Percentiles rank a stretch among this genome's conserved stretches.
phyloP scores from a whole-genome alignment of 2,113 vertebrate species.

The Brevimyrus niger region DNA sequence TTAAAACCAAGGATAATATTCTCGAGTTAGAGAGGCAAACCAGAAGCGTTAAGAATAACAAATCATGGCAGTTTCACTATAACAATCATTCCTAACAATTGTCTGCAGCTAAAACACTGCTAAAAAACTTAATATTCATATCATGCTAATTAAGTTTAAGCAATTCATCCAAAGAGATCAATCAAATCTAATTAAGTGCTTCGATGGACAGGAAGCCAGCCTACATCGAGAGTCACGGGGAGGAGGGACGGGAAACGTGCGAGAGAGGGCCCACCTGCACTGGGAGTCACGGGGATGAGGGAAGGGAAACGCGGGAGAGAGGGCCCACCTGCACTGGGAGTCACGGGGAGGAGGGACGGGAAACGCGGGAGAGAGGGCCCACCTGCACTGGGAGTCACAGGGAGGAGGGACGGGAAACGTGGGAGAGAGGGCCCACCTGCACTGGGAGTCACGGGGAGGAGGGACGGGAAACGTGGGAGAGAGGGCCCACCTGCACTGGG shows the following conservation, averaged over 20 bases:
- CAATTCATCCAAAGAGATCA: neutral
- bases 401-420: neutral
- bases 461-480: neutral
- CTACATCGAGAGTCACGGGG: neutral
- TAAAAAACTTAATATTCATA: neutral
- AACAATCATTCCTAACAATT: neutral
- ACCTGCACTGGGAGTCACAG: constrained; percentile 68
- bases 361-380: constrained; percentile 19
- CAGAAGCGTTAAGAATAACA: neutral
- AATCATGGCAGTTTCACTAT: neutral
- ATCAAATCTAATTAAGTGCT: neutral
- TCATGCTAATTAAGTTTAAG: neutral
- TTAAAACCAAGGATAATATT: neutral
- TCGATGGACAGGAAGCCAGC: neutral
- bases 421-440: constrained; percentile 56
- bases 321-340: constrained; percentile 72
- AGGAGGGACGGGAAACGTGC: neutral
- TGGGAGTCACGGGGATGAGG: constrained; percentile 46
- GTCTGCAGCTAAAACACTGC: neutral
- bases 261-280: constrained; percentile 60
- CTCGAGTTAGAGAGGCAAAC: neutral
- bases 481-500: constrained; percentile 69
- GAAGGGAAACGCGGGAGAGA: neutral
- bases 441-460: constrained; percentile 51
- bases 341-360: neutral